Evolutionary conservation across 2,113 vertebrate species (phyloP).

Genomic region (Meleagris gallopavo): DNA sequence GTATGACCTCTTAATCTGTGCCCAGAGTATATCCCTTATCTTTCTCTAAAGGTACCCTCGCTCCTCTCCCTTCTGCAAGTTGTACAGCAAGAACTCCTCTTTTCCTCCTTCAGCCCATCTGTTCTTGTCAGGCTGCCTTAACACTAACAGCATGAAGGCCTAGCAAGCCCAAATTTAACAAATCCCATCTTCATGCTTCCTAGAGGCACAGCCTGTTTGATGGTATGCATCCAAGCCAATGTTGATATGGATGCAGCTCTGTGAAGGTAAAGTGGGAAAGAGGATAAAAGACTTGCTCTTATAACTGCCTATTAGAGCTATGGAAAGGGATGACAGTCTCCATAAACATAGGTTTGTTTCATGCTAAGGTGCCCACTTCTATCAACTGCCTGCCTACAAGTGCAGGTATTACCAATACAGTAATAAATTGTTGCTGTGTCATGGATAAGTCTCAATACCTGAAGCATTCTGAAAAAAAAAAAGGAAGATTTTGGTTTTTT

Average conservation of each 20-base stretch:
- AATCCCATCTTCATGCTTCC: not conserved
- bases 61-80: not conserved
- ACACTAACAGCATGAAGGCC: not conserved
- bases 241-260: constrained; percentile 10
- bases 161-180: constrained; percentile 48
- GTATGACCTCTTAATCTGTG: not conserved
- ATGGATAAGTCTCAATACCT: not conserved
- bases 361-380: not conserved
- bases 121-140: constrained; percentile 36
- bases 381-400: not conserved
- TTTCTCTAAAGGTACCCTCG: not conserved
- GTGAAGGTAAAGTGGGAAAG: constrained; percentile 22
- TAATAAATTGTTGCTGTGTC: not conserved
- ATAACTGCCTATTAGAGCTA: constrained; percentile 34
- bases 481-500: not conserved
- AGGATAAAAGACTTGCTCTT: constrained; percentile 40
- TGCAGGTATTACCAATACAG: not conserved
- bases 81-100: constrained; percentile 4
- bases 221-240: constrained; percentile 17
- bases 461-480: not conserved
- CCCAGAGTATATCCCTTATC: not conserved
- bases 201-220: constrained; percentile 38
- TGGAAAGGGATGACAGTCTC: not conserved
- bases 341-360: not conserved
- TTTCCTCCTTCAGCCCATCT: constrained; percentile 45